phyloP scores from a whole-genome alignment of 2,113 vertebrate genomes.

The Oplegnathus fasciatus region DNA sequence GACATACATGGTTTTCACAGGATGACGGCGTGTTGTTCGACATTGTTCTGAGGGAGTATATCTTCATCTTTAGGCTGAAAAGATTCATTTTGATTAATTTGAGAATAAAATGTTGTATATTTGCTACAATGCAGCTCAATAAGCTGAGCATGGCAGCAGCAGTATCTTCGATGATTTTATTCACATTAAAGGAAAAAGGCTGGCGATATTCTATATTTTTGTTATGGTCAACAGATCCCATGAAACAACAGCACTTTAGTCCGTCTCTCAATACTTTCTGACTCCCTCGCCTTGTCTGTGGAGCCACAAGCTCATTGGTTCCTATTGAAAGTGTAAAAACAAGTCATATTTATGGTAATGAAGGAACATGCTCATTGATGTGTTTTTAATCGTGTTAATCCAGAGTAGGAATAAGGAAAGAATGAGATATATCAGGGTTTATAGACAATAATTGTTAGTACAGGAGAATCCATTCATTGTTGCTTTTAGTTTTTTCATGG shows the following conservation, averaged over 20 bases:
- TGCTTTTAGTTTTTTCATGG: slow-evolving; percentile 2
- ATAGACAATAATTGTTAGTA: slow-evolving; percentile 4
- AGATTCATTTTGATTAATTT: slow-evolving; percentile 1
- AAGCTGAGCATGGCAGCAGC: not conserved
- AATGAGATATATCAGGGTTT: not conserved
- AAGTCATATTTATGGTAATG: too few species aligned
- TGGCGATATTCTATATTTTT: not conserved
- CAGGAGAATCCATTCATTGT: slow-evolving; percentile 1
- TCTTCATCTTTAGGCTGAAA: not conserved
- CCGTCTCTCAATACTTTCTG: not conserved
- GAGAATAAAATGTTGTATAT: not conserved
- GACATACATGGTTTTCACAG: too few species aligned
- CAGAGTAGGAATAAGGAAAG: too few species aligned
- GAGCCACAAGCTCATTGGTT: too few species aligned
- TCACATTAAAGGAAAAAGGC: not conserved
- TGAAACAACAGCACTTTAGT: not conserved
- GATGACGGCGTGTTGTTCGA: not conserved
- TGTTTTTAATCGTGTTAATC: not conserved
- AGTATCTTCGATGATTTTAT: not conserved
- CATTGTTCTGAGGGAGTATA: not conserved
- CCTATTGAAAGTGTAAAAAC: too few species aligned
- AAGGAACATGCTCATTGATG: not conserved
- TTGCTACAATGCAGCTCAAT: not conserved
- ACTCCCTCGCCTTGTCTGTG: too few species aligned
- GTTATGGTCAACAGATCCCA: not conserved